Evolutionary conservation across 1,140 invertebrate species (phyloP), one percentile per base, ranked within the genome.

Genomic region (Solenopsis fugax): DNA sequence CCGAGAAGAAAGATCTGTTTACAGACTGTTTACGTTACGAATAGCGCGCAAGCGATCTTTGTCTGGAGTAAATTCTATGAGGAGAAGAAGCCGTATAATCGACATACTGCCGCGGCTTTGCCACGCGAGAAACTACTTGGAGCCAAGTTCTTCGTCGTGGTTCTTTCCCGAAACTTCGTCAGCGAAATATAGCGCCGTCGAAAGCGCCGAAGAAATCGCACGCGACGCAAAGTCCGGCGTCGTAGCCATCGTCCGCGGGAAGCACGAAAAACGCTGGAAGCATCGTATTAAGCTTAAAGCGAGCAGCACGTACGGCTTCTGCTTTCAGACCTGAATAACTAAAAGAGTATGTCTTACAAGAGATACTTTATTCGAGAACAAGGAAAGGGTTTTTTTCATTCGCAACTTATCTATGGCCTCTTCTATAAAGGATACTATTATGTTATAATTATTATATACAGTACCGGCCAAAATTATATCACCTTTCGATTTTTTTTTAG

Each of bases 61-160:
- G 71, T 67, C 56, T 54, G 52, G 9, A 21, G 29, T n/a, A 71
- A 73, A 71, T 71, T 85, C 81, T 73, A 54, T 16, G 58, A 52
- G 62, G 0, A 37, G 60, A 62, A 62, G 87, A 89, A 89, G 52
- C 87, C 69, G 87, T 89, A 89, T 89, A 89, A 89, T 89, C 88
- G 82, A 65, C 87, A 75, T 50, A 72, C 81, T 41, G 37, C 64
- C 87, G 67, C 58, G 45, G 48, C 67, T 69, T 71, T 41, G 54
- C 56, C 41, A 16, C 41, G 58, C 54, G 73, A 67, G 65, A 76
- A 81, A 89, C 88, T 88, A 89, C 87, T 86, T 69, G 29, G 67
- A 54, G 78, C 84, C 69, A 88, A 88, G 80, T 89, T 89, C 67
- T 81, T 76, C 67, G 50, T 29, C 45, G 65, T 65, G 54, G 58